phyloP scores from a whole-genome alignment of 1,140 invertebrate genomes.

The Saxidomus purpurata region DNA sequence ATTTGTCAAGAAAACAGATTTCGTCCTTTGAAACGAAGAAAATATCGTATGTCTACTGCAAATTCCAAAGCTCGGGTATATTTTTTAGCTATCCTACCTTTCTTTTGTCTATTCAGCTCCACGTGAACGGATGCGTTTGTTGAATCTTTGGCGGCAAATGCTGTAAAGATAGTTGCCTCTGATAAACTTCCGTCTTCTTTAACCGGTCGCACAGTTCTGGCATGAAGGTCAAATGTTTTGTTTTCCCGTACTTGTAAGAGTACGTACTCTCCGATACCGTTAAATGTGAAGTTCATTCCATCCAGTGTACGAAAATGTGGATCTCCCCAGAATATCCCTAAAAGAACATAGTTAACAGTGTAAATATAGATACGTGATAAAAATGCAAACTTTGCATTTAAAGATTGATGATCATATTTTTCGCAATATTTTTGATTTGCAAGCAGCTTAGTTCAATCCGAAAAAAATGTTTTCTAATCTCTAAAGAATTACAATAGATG shows the following conservation, averaged over 20 bases:
- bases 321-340: slow-evolving; percentile 90
- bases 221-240: slow-evolving; percentile 39
- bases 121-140: slow-evolving; percentile 33
- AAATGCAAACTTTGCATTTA: too few species aligned
- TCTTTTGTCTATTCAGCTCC: slow-evolving; percentile 28
- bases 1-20: neutral
- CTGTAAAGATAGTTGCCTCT: slow-evolving; percentile 42
- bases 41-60: too few species aligned
- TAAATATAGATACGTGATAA: too few species aligned
- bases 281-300: slow-evolving; percentile 96
- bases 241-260: slow-evolving; percentile 84
- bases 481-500: too few species aligned
- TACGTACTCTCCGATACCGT: slow-evolving; percentile 97
- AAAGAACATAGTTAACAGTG: too few species aligned
- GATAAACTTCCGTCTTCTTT: slow-evolving; percentile 43
- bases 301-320: slow-evolving; percentile 98
- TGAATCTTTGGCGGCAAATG: slow-evolving; percentile 26
- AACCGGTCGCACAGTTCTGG: slow-evolving; percentile 30
- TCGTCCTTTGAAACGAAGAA: neutral
- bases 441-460: too few species aligned
- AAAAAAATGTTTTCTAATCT: too few species aligned
- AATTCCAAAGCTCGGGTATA: too few species aligned
- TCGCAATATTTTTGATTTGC: too few species aligned
- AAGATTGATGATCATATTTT: too few species aligned
- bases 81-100: neutral